Percentiles rank a stretch among this genome's conserved stretches.
phyloP scores from a whole-genome alignment of 2,113 vertebrate genomes.

The Gasterosteus nipponicus region DNA sequence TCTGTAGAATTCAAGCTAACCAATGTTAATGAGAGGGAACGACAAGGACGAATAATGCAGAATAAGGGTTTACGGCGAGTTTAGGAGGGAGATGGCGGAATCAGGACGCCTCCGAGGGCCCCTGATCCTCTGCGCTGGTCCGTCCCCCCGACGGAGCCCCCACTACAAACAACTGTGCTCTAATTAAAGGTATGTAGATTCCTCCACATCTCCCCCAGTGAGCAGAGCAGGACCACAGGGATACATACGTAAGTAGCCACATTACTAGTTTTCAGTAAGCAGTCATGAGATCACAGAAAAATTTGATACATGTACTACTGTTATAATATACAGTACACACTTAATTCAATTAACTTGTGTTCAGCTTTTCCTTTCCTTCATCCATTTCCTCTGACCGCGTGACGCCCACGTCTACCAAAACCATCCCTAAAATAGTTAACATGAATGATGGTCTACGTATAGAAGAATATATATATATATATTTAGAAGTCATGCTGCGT shows the following conservation, averaged over 20 bases:
- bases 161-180: conserved; percentile 38
- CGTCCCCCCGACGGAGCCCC: conserved; percentile 49
- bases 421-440: conserved; percentile 26
- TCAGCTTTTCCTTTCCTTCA: conserved; percentile 14
- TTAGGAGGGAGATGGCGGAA: conserved; percentile 49
- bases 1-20: not conserved
- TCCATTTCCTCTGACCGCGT: not conserved
- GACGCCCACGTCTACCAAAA: not conserved
- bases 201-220: conserved; percentile 57
- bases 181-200: conserved; percentile 80
- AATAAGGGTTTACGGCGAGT: conserved; percentile 41
- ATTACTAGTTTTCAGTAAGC: conserved; percentile 62
- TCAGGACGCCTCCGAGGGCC: conserved; percentile 47
- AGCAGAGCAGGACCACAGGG: conserved; percentile 64
- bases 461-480: too few species aligned
- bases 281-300: conserved; percentile 47
- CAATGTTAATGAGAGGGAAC: not conserved
- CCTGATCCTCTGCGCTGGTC: conserved; percentile 46
- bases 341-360: conserved; percentile 1
- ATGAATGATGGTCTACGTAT: conserved; percentile 29
- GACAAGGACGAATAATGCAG: not conserved
- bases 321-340: not conserved
- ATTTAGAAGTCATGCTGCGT: conserved; percentile 40
- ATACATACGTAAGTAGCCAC: conserved; percentile 65
- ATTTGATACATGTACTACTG: not conserved